Conservation (phyloP, 2,888 invertebrate species). For the Noctua fimbriata region DNA sequence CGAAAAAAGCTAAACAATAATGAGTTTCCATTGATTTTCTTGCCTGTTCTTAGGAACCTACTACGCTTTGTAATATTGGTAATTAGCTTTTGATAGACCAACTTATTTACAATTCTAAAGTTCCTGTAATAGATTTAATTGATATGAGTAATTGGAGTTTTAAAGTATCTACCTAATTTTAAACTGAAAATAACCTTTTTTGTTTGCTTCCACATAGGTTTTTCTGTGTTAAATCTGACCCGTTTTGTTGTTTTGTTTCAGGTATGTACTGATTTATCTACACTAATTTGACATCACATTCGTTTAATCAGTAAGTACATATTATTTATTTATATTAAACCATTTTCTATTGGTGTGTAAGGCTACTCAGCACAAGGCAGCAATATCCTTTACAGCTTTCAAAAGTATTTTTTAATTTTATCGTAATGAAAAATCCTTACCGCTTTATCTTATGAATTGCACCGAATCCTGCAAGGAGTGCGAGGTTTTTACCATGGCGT, state of each 20-base stretch:
- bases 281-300: background rate
- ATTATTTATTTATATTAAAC: background rate
- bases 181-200: background rate
- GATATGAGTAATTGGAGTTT: background rate
- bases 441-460: constrained; percentile 26
- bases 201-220: background rate
- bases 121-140: background rate
- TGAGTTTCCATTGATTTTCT: background rate
- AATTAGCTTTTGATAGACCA: background rate
- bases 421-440: background rate
- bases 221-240: background rate
- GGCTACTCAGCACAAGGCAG: background rate
- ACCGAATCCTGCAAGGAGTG: constrained; percentile 34
- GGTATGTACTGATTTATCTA: constrained; percentile 31
- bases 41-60: background rate
- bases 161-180: background rate
- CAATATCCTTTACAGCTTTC: background rate
- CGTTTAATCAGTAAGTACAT: constrained; percentile 16
- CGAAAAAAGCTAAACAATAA: background rate
- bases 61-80: background rate
- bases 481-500: constrained; percentile 52
- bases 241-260: constrained; percentile 36
- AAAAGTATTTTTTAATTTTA: background rate
- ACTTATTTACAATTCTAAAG: background rate
- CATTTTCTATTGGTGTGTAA: background rate